A percentile compares a stretch with the other conserved stretches of the same genome.
Evolutionary conservation across 2,888 invertebrate genomes (phyloP).

Genomic region (Campopleginae sp.): DNA sequence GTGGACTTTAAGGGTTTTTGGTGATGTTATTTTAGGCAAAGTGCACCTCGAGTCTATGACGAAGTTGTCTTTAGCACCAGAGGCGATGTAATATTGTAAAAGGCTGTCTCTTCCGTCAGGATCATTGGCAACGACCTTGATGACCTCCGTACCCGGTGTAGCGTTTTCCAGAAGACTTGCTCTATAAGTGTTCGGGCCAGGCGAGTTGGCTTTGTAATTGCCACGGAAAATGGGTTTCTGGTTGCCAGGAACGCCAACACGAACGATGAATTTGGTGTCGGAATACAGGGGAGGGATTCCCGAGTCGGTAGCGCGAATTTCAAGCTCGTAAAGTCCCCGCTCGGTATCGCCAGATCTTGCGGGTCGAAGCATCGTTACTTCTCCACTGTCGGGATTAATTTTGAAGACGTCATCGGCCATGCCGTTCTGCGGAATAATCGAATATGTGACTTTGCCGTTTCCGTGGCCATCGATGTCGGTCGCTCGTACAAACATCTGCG

Average conservation of each 20-base stretch:
- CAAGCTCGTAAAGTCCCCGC: slow-evolving; percentile 89
- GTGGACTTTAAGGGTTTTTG: not conserved
- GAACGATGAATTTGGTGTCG: slow-evolving; percentile 88
- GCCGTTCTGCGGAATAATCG: slow-evolving; percentile 89
- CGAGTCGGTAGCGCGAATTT: slow-evolving; percentile 89
- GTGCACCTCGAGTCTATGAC: slow-evolving; percentile 89
- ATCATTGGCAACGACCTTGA: slow-evolving; percentile 90
- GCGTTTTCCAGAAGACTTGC: slow-evolving; percentile 90
- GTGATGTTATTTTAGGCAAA: not conserved
- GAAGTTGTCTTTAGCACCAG: slow-evolving; percentile 92
- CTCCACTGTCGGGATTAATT: slow-evolving; percentile 90
- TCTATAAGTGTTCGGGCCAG: slow-evolving; percentile 90
- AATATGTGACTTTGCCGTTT: slow-evolving; percentile 88
- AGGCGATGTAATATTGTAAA: slow-evolving; percentile 89
- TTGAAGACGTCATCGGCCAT: slow-evolving; percentile 86
- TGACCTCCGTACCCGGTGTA: slow-evolving; percentile 88
- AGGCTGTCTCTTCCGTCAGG: slow-evolving; percentile 91
- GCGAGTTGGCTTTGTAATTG: slow-evolving; percentile 87
- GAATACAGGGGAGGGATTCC: slow-evolving; percentile 89
- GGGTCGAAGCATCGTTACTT: slow-evolving; percentile 87
- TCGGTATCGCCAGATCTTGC: slow-evolving; percentile 91
- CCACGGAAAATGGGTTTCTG: slow-evolving; percentile 92
- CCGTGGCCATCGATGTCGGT: slow-evolving; percentile 92
- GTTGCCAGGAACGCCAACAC: slow-evolving; percentile 93
- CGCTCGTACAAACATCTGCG: slow-evolving; percentile 91